phyloP scores from a whole-genome alignment of 37 sponge, comb jelly and placozoan genomes.

The Lycopodina hypogea region DNA sequence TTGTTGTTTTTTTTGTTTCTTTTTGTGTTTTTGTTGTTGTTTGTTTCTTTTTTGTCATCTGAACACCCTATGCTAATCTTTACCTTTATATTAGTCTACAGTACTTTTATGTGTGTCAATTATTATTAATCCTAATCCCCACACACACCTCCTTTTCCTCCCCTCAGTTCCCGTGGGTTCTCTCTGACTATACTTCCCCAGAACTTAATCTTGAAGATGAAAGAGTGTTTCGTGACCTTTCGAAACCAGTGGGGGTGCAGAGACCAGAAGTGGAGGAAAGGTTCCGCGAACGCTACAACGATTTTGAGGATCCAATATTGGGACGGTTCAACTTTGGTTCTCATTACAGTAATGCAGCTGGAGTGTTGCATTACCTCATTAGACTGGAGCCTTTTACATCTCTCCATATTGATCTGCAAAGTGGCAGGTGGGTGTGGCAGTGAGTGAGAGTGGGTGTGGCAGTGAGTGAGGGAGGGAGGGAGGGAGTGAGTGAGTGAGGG shows the following conservation, averaged over 20 bases:
- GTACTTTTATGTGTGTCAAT: too few relatives aligned
- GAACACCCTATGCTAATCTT: too few relatives aligned
- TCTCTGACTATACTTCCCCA: constrained; percentile 73
- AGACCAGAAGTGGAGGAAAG: constrained; percentile 53
- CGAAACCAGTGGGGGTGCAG: constrained; percentile 87
- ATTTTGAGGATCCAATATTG: constrained; percentile 80
- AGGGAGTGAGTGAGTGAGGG: background rate
- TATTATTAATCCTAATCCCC: too few relatives aligned
- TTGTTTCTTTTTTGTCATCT: too few relatives aligned
- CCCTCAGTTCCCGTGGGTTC: constrained; percentile 91
- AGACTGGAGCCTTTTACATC: constrained; percentile 93
- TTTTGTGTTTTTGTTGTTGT: too few relatives aligned
- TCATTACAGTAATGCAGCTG: constrained; percentile 97
- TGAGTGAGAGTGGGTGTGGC: background rate
- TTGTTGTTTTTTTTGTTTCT: too few relatives aligned
- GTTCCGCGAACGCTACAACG: constrained; percentile 62
- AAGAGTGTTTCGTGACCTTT: constrained; percentile 71
- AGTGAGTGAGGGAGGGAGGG: too few relatives aligned
- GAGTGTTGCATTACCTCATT: constrained; percentile 91
- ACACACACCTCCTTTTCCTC: too few relatives aligned
- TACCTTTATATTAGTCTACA: too few relatives aligned
- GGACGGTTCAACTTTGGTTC: constrained; percentile 94
- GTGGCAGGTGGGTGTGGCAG: constrained; percentile 54
- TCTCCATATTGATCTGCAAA: constrained; percentile 89
- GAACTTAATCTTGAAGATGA: constrained; percentile 67